Conservation (phyloP, 2,888 invertebrate genomes). For the Clitarchus hookeri region DNA sequence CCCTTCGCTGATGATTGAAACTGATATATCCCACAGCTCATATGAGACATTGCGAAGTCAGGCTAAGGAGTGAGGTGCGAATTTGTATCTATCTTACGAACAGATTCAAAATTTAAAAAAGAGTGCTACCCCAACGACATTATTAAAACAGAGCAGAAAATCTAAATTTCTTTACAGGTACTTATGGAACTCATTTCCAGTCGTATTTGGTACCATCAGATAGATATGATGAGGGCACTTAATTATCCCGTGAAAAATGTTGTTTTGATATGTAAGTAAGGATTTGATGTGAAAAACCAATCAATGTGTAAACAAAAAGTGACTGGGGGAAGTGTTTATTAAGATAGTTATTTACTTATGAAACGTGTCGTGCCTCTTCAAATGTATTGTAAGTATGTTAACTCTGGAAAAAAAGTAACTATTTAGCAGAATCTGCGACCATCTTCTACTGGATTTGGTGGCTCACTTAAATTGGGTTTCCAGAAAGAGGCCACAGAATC, state of each 20-base stretch:
- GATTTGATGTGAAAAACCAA: background rate
- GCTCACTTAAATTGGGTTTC: background rate
- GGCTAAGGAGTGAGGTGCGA: too few species aligned
- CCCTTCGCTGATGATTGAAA: too few species aligned
- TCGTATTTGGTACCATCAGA: background rate
- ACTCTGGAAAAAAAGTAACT: background rate
- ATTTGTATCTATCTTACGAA: too few species aligned
- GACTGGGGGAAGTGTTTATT: background rate
- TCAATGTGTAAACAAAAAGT: background rate
- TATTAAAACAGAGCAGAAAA: too few species aligned
- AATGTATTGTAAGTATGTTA: background rate
- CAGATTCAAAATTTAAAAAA: too few species aligned
- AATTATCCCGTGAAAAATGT: background rate
- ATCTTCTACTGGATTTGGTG: too few species aligned
- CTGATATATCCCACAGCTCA: too few species aligned
- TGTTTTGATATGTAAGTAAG: background rate
- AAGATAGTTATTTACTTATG: background rate
- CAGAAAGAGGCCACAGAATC: background rate
- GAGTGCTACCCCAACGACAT: too few species aligned
- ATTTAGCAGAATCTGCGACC: too few species aligned
- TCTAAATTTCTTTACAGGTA: too few species aligned
- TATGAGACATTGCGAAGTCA: too few species aligned
- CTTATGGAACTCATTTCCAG: background rate
- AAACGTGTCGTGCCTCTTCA: background rate
- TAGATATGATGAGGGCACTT: background rate